Conservation (phyloP, 2,113 vertebrate species). For the Suricata suricatta region DNA sequence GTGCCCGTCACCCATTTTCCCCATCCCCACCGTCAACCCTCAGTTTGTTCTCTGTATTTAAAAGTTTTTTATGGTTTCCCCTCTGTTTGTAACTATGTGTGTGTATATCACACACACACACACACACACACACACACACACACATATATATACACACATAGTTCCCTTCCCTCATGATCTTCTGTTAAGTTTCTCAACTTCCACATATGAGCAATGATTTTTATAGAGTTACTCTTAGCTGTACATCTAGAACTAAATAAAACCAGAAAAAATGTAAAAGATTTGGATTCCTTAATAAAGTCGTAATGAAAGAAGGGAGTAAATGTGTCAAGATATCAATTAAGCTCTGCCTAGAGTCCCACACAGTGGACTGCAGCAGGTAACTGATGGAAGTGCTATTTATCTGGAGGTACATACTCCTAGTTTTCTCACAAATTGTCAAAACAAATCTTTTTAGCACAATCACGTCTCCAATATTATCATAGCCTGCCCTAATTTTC, state of each 20-base stretch:
- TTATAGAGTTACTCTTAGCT: neutral
- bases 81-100: no score
- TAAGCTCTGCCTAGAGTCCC: neutral
- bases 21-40: no score
- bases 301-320: neutral
- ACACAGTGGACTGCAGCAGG: neutral
- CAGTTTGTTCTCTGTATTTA: no score
- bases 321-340: neutral
- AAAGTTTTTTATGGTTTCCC: no score
- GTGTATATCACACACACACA: no score
- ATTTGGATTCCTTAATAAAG: neutral
- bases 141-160: no score
- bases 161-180: no score
- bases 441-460: neutral
- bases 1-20: no score
- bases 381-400: neutral
- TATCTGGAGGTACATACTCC: neutral
- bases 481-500: neutral
- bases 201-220: neutral
- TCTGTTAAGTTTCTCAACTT: no score
- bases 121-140: no score
- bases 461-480: neutral
- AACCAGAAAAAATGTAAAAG: neutral
- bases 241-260: neutral
- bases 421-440: neutral